Evolutionary conservation across 2,888 invertebrate species (phyloP), one percentile per base, ranked within the genome.

Genomic region (Meteorus colon): DNA sequence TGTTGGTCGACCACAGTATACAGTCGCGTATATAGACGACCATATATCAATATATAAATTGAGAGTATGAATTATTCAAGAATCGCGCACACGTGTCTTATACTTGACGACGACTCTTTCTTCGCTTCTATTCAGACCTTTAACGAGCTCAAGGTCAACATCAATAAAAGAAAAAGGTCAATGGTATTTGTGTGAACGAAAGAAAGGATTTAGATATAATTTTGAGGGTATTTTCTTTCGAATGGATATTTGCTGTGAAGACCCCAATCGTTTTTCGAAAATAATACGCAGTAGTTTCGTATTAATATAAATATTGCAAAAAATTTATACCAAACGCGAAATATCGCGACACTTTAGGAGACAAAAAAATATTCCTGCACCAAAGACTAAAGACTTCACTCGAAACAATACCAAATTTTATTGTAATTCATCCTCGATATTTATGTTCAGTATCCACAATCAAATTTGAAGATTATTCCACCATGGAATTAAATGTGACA

Each of bases 31-130:
- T 59, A 60, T 74, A 70, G 12, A 41, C 41, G 41, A 12, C 41
- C 41, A 41, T 67, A 71, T 77, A 67, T 67, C 45, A 27, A 41
- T 27, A 68, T 68, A 74, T 74, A 77, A 70, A 77, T 77, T 74
- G 70, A 73, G 69, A 69, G 69, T 71, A 72, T 77, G 77, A 77
- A 77, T 77, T 71, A 77, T 77, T 77, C 77, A 77, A 45, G 67
- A 77, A 68, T 68, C 67, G 45, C 67, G 45, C 37, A 41, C 51
- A 68, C 27, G 71, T 63, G 72, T 72, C 60, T 68, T 51, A n/a
- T 48, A 62, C 60, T 59, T 45, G 63, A 70, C 29, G 74, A 63
- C 67, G 63, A 51, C 41, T 69, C 70, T 73, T 76, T 67, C 48
- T 51, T 24, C 24, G 14, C n/a, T 68, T 45, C 45, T 72, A 16